A percentile compares a stretch with the other conserved stretches of the same genome.
Conservation (phyloP, 2,797 vertebrate genomes). For the Eospalax fontanierii region DNA sequence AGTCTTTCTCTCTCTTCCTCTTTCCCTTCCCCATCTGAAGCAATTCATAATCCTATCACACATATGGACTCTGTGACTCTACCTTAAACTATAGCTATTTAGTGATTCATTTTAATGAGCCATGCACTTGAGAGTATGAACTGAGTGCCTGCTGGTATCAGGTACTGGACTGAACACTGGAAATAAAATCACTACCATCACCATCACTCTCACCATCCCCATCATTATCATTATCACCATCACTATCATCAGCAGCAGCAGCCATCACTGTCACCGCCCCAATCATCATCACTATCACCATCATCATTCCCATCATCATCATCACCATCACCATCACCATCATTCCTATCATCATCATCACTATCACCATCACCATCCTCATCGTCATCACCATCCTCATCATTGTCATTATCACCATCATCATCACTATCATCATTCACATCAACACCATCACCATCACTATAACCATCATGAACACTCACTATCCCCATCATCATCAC, state of each 20-base stretch:
- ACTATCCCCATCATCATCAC: too few species aligned
- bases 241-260: too few species aligned
- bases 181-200: background rate
- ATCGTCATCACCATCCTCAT: background rate
- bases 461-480: background rate
- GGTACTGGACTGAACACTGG: background rate
- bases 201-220: background rate
- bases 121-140: constrained; percentile 24
- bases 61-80: background rate
- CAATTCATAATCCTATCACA: constrained; percentile 3
- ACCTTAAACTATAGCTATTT: background rate
- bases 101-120: background rate
- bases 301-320: too few species aligned
- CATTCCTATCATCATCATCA: too few species aligned
- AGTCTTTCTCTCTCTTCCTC: constrained; percentile 1
- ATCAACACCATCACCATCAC: background rate
- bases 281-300: background rate
- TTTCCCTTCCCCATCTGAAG: background rate
- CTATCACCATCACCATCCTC: background rate
- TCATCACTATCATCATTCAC: background rate
- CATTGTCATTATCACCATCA: background rate
- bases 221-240: too few species aligned
- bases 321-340: background rate
- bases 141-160: background rate
- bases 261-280: background rate